Evolutionary conservation across 2,113 vertebrate genomes (phyloP).

Genomic region (Ctenomys sociabilis): DNA sequence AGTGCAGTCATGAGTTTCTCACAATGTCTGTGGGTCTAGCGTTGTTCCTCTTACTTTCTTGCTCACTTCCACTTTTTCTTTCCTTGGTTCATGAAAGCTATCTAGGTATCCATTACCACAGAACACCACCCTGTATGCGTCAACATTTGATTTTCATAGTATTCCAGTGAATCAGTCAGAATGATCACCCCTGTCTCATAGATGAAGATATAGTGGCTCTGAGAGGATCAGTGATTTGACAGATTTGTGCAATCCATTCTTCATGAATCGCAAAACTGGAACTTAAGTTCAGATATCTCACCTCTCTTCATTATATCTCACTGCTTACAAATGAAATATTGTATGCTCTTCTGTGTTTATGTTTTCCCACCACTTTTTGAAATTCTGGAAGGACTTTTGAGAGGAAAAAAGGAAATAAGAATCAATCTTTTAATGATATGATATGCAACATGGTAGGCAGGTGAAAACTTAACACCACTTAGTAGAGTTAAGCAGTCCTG

Average conservation of each 20-base stretch:
- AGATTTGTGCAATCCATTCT: background rate
- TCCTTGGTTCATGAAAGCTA: background rate
- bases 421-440: constrained; percentile 6
- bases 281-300: constrained; percentile 43
- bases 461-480: background rate
- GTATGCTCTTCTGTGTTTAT: background rate
- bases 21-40: no score
- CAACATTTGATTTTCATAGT: background rate
- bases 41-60: background rate
- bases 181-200: background rate
- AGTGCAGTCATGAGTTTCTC: background rate
- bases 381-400: constrained; percentile 25
- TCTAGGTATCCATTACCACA: background rate
- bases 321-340: constrained; percentile 5
- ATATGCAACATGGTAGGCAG: background rate
- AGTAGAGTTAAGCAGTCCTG: background rate
- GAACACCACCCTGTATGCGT: background rate
- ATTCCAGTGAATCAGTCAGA: background rate
- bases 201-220: background rate
- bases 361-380: constrained; percentile 8
- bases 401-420: background rate
- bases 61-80: background rate
- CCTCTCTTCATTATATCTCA: background rate
- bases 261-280: background rate
- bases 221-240: background rate